Percentiles rank a stretch among this genome's conserved stretches.
These are phyloP conservation scores for Tanypteryx hageni DNA, from an alignment of 2,888 invertebrate genomes.

Conservation along the genomic window DNA sequence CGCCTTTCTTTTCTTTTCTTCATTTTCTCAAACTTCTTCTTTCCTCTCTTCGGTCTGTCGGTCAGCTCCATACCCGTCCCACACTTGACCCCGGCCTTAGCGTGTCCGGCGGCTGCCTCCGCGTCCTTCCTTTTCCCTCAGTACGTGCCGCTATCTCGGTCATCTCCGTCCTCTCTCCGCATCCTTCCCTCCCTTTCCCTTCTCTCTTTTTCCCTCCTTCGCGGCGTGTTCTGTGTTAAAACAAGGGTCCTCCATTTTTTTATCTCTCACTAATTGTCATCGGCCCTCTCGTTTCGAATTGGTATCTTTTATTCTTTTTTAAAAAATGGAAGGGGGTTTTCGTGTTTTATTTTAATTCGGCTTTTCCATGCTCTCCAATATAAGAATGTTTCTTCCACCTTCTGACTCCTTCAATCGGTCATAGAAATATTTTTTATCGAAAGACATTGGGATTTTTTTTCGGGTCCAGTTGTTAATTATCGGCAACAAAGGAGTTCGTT, in stretches of 20 bases:
- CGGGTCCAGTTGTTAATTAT: slow-evolving; percentile 26
- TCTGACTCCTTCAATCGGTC: background rate
- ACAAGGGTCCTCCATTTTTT: background rate
- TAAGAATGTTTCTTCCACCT: background rate
- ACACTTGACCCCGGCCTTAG: background rate
- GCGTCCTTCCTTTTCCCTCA: background rate
- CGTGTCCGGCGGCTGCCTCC: background rate
- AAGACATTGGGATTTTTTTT: background rate
- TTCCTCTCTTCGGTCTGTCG: background rate
- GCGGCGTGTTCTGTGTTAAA: background rate
- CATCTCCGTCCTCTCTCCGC: background rate
- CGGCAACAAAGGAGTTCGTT: slow-evolving; percentile 30
- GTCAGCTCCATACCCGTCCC: background rate
- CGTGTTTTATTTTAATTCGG: background rate
- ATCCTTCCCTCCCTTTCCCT: background rate
- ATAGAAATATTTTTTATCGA: background rate
- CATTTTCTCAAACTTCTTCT: background rate
- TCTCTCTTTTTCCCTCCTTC: background rate
- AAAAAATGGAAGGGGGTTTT: background rate
- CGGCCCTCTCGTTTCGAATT: background rate
- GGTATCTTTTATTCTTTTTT: slow-evolving; percentile 27
- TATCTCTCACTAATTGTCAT: slow-evolving; percentile 43
- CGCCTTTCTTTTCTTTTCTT: background rate
- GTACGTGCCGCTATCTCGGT: slow-evolving; percentile 38
- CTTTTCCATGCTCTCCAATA: background rate